phyloP scores from a whole-genome alignment of 2,888 invertebrate genomes.

The Iphiclides podalirius region DNA sequence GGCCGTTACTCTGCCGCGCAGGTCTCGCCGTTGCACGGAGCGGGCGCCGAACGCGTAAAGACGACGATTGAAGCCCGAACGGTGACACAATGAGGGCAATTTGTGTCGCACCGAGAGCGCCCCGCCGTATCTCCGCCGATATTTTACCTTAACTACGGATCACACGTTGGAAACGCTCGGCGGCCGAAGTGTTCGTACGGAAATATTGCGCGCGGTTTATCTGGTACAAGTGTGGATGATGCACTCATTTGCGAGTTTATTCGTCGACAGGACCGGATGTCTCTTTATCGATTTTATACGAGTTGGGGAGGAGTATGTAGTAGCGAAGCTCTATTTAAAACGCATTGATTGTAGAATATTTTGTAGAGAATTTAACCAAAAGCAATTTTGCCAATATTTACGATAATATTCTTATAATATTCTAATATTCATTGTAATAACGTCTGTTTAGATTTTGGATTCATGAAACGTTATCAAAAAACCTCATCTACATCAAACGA shows the following conservation, averaged over 20 bases:
- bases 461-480: too few species aligned
- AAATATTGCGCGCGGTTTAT: slow-evolving; percentile 6
- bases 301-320: not conserved
- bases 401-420: too few species aligned
- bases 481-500: too few species aligned
- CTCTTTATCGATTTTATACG: slow-evolving; percentile 6
- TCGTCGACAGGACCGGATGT: not conserved
- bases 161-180: not conserved
- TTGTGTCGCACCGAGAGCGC: not conserved
- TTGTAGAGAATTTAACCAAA: too few species aligned
- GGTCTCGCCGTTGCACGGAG: not conserved
- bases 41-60: slow-evolving; percentile 10
- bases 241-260: slow-evolving; percentile 12
- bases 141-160: not conserved
- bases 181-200: not conserved
- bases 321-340: not conserved
- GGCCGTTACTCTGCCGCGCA: not conserved
- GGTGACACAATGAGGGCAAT: not conserved
- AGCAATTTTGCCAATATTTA: too few species aligned
- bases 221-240: not conserved
- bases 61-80: slow-evolving; percentile 5
- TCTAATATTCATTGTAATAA: too few species aligned
- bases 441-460: too few species aligned
- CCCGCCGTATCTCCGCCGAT: not conserved
- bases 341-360: not conserved